These are phyloP conservation scores for Ctenopoma kingsleyae DNA, from an alignment of 2,797 vertebrate genomes.

Conservation along the genomic window DNA sequence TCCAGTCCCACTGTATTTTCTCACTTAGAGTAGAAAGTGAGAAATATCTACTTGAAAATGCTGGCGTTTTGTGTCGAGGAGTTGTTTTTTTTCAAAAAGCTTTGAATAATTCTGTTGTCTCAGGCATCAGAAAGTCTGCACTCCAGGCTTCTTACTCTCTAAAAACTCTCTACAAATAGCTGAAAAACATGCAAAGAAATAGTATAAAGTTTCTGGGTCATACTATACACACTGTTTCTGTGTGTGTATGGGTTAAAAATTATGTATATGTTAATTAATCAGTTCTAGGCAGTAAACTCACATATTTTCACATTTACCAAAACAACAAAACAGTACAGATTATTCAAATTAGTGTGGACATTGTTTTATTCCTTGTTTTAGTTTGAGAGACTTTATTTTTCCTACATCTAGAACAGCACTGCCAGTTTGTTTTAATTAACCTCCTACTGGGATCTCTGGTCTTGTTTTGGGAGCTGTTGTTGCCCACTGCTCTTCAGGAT, in stretches of 20 bases:
- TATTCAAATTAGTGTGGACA: neutral
- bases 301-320: neutral
- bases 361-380: constrained; percentile 5
- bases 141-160: neutral
- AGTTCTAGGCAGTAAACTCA: too few relatives aligned
- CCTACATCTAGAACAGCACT: constrained; percentile 24
- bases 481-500: neutral
- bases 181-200: neutral
- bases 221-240: neutral
- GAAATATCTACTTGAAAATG: neutral
- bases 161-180: too few relatives aligned
- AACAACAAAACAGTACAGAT: too few relatives aligned
- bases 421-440: constrained; percentile 66
- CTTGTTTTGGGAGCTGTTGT: constrained; percentile 18
- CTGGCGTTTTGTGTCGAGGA: neutral
- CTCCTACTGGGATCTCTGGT: constrained; percentile 53
- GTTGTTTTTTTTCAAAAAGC: too few relatives aligned
- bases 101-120: neutral
- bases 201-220: too few relatives aligned
- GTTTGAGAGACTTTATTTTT: constrained; percentile 32
- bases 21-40: too few relatives aligned
- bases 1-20: too few relatives aligned
- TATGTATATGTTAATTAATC: too few relatives aligned
- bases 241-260: neutral
- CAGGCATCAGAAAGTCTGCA: too few relatives aligned